Evolutionary conservation across 1,140 invertebrate genomes (phyloP), one percentile per base, ranked within the genome.

Genomic region (Anthonomus grandis): DNA sequence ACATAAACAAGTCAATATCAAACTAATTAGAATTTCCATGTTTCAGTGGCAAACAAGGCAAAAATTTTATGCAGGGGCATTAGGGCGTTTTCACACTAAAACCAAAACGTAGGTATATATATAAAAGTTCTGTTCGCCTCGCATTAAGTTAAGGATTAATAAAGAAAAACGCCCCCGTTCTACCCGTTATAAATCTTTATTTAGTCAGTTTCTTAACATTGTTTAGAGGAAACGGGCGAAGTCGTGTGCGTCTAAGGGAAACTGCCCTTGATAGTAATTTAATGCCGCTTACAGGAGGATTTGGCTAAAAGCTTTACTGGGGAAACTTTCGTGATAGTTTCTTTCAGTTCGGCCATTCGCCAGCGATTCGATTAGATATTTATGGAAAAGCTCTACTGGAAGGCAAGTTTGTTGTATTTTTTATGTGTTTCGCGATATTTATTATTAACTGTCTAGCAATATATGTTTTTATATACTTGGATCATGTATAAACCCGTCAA

Each of bases 61-160:
- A 31, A 31, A n/a, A 13, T n/a, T 38, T 38, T 38, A 13, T 38
- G n/a, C 36, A 5, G 36, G 4, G 36, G 12, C 41, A 5, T 17
- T 15, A 13, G 15, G 21, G 34, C 27, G 25, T 13, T 22, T 10
- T 24, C 48, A 5, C 37, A n/a, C 48, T 9, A 18, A 37, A 13
- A n/a, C n/a, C n/a, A n/a, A n/a, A n/a, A n/a, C n/a, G n/a, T n/a
- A n/a, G n/a, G n/a, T n/a, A n/a, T n/a, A n/a, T n/a, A n/a, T n/a
- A n/a, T n/a, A n/a, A 45, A 45, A 25, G 22, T 22, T 22, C 42
- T 45, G 42, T 45, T 17, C 34, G n/a, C 8, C 34, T 38, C 48
- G 39, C 27, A 50, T 50, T 50, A 50, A 37, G 34, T 50, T 50
- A 23, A 6, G 21, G 48, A 38, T 50, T 50, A 50, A 50, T 50